A percentile compares a stretch with the other conserved stretches of the same genome.
Conservation (phyloP, 2,888 invertebrate species). For the Willowsia nigromaculata region DNA sequence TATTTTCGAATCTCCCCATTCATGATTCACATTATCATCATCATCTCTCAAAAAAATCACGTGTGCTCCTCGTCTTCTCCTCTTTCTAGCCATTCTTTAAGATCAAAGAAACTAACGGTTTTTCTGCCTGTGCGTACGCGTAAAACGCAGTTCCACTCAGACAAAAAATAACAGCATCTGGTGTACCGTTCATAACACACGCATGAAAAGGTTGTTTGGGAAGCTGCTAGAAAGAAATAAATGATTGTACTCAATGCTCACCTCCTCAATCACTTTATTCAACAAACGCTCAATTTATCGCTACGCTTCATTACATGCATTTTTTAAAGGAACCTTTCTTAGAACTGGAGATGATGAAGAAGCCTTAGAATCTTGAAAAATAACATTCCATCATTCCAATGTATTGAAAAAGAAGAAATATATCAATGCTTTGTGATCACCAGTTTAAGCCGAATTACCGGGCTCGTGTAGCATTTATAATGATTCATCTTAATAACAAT, state of each 20-base stretch:
- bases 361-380: background rate
- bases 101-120: background rate
- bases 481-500: background rate
- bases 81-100: background rate
- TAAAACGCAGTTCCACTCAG: background rate
- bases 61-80: background rate
- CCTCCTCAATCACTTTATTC: background rate
- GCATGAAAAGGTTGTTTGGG: background rate
- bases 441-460: background rate
- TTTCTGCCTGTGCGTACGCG: background rate
- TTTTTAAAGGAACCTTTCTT: slow-evolving; percentile 2
- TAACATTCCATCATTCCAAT: background rate
- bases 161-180: background rate
- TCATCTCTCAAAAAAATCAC: background rate
- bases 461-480: slow-evolving; percentile 5
- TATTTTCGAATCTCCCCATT: background rate
- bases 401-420: background rate
- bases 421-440: background rate
- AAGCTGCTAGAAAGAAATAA: background rate
- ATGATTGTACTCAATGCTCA: no score
- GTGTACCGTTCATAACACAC: background rate
- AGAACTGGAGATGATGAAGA: background rate
- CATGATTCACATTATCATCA: background rate
- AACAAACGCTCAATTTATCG: background rate
- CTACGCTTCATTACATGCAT: background rate